phyloP scores from a whole-genome alignment of 2,797 vertebrate genomes.

The Gephyroberyx darwinii region DNA sequence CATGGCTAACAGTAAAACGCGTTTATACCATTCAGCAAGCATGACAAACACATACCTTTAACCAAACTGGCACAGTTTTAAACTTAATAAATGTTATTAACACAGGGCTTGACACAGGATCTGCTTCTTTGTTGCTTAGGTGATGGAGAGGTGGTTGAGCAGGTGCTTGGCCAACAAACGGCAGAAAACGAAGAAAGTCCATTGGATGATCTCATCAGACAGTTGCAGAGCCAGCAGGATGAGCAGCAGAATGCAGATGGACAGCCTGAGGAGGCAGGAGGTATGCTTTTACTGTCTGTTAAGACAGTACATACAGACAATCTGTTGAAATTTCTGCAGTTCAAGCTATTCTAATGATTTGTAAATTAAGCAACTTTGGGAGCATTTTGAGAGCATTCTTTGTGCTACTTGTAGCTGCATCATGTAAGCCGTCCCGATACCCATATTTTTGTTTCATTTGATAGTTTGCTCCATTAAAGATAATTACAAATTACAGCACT shows the following conservation, averaged over 20 bases:
- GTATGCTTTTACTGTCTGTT: slow-evolving; percentile 42
- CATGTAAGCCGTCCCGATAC: not conserved
- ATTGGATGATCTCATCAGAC: slow-evolving; percentile 92
- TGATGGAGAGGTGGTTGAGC: slow-evolving; percentile 96
- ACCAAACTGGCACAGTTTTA: not conserved
- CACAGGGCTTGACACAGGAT: slow-evolving; percentile 3
- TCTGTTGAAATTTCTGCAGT: not conserved
- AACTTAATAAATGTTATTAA: not conserved
- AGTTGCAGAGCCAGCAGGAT: slow-evolving; percentile 92
- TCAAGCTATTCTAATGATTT: not conserved
- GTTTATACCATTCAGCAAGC: not conserved
- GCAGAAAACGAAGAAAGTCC: slow-evolving; percentile 87
- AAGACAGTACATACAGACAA: not conserved
- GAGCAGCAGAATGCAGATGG: slow-evolving; percentile 77
- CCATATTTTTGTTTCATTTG: too few relatives aligned
- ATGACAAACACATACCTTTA: not conserved
- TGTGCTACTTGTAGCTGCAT: not conserved
- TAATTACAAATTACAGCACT: too few relatives aligned
- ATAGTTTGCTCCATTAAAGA: too few relatives aligned
- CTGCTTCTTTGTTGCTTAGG: slow-evolving; percentile 75
- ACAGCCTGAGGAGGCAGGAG: slow-evolving; percentile 73
- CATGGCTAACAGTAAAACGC: slow-evolving; percentile 89
- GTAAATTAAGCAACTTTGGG: not conserved
- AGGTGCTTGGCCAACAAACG: slow-evolving; percentile 96
- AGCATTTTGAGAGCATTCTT: not conserved